Conservation (phyloP, 2,113 vertebrate species). For the Passer domesticus region DNA sequence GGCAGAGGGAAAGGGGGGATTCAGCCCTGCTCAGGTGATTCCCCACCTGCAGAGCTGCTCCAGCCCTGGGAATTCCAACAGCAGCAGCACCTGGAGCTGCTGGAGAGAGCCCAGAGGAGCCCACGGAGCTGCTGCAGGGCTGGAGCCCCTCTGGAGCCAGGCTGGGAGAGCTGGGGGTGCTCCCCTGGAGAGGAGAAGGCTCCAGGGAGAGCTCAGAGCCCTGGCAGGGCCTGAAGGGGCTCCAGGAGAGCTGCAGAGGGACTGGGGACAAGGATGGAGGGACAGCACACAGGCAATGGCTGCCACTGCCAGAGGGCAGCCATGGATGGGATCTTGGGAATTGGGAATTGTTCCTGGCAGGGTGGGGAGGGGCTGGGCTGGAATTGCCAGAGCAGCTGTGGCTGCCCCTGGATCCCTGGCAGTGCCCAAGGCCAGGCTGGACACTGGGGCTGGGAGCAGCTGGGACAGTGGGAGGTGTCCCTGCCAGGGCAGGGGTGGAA, state of each 20-base stretch:
- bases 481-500: neutral
- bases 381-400: neutral
- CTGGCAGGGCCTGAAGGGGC: too few relatives aligned
- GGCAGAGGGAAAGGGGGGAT: neutral
- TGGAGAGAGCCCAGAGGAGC: neutral
- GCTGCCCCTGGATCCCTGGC: neutral
- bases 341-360: neutral
- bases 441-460: neutral
- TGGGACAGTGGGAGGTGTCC: neutral
- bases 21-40: neutral
- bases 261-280: too few relatives aligned
- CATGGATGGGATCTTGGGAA: too few relatives aligned
- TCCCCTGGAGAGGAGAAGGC: too few relatives aligned
- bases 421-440: neutral
- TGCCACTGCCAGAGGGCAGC: too few relatives aligned
- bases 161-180: too few relatives aligned
- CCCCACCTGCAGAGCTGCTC: neutral
- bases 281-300: too few relatives aligned
- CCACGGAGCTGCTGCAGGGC: neutral
- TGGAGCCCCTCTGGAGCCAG: neutral
- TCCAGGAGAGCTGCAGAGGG: too few relatives aligned
- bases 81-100: neutral
- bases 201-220: too few relatives aligned
- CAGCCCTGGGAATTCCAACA: neutral
- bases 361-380: neutral